Percentiles rank a stretch among this genome's conserved stretches.
Evolutionary conservation across 1,140 invertebrate genomes (phyloP).

Genomic region (Tachypleus tridentatus): DNA sequence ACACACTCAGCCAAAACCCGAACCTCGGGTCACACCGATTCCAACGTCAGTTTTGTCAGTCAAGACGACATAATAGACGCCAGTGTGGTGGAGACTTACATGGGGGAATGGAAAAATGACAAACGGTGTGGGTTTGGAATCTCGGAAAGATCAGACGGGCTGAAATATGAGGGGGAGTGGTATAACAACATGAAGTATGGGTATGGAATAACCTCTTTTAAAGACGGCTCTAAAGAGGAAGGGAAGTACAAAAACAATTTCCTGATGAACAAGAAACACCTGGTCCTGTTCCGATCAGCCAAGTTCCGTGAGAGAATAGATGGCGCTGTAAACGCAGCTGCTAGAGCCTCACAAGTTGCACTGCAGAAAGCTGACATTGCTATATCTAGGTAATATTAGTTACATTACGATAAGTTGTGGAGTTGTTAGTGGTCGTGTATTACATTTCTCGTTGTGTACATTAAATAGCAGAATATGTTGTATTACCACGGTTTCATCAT

Average conservation of each 20-base stretch:
- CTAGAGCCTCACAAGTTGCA: conserved; percentile 91
- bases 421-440: too few relatives aligned
- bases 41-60: conserved; percentile 78
- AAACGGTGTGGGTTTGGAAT: conserved; percentile 89
- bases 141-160: conserved; percentile 83
- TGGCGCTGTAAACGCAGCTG: conserved; percentile 82
- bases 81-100: conserved; percentile 93
- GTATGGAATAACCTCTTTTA: conserved; percentile 95
- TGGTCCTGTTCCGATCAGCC: conserved; percentile 92
- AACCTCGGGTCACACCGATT: conserved; percentile 11
- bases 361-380: conserved; percentile 98
- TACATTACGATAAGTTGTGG: too few relatives aligned
- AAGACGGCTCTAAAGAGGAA: conserved; percentile 91
- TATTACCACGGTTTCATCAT: too few relatives aligned
- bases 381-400: conserved; percentile 47
- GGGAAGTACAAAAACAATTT: conserved; percentile 99
- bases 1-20: conserved; percentile 9
- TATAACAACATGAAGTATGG: conserved; percentile 99
- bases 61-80: conserved; percentile 81
- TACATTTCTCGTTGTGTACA: too few relatives aligned
- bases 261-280: conserved; percentile 90
- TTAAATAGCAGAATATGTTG: too few relatives aligned
- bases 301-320: conserved; percentile 96
- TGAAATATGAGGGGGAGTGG: conserved; percentile 98
- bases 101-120: conserved; percentile 99